These are phyloP conservation scores for Zaprionus vittiger DNA, from an alignment of 1,140 invertebrate genomes.

Conservation along the genomic window DNA sequence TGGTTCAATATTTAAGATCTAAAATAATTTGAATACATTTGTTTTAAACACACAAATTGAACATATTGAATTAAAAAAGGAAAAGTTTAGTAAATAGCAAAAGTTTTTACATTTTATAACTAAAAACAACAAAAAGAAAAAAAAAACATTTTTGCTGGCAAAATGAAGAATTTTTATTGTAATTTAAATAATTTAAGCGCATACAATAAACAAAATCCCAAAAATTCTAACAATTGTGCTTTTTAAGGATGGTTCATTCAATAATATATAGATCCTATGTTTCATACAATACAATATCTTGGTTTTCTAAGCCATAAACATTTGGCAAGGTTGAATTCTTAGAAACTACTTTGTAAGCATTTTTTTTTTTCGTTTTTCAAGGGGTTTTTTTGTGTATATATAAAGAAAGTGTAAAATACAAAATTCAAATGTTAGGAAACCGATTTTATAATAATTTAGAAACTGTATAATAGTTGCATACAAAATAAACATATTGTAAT, in stretches of 20 bases:
- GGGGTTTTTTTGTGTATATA: conserved; percentile 47
- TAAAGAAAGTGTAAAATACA: conserved; percentile 58
- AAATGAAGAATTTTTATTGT: conserved; percentile 31
- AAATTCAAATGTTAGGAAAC: conserved; percentile 45
- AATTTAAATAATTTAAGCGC: conserved; percentile 18
- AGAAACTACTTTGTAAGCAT: conserved; percentile 29
- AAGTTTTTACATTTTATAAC: conserved; percentile 42
- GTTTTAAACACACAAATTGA: conserved; percentile 16
- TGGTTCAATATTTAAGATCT: conserved; percentile 20
- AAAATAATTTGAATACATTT: conserved; percentile 18
- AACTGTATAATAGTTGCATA: conserved; percentile 54
- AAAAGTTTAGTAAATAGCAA: conserved; percentile 41
- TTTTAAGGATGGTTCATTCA: conserved; percentile 1
- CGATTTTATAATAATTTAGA: conserved; percentile 72
- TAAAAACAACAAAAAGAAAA: conserved; percentile 9
- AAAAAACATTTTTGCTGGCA: conserved; percentile 11
- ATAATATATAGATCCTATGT: not conserved
- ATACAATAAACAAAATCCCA: conserved; percentile 1
- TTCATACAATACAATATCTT: not conserved
- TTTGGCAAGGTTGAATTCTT: conserved; percentile 6
- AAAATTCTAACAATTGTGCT: conserved; percentile 15
- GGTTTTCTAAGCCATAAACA: not conserved
- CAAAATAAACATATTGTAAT: conserved; percentile 24
- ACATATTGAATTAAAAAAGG: conserved; percentile 10
- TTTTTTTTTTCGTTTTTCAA: conserved; percentile 29